phyloP scores from a whole-genome alignment of 2,113 vertebrate species.

The Microcebus lehilahytsara region DNA sequence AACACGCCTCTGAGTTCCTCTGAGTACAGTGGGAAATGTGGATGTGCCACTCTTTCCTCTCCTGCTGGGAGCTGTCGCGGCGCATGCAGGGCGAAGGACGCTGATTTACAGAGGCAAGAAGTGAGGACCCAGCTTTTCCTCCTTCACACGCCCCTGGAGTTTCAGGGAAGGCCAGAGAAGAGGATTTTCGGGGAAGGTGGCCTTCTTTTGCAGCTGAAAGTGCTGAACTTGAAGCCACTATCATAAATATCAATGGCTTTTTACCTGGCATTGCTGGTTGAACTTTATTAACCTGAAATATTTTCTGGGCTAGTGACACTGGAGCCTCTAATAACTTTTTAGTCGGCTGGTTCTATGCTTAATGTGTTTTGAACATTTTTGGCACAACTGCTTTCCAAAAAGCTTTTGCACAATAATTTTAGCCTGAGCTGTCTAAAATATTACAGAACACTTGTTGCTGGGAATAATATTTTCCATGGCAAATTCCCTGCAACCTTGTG shows the following conservation, averaged over 20 bases:
- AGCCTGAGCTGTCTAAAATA: conserved; percentile 24
- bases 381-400: conserved; percentile 45
- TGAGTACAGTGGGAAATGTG: not conserved
- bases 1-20: not conserved
- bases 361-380: conserved; percentile 63
- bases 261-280: conserved; percentile 30
- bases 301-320: conserved; percentile 55
- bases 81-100: fast-evolving
- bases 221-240: not conserved
- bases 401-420: conserved; percentile 53
- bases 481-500: conserved; percentile 39
- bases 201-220: not conserved
- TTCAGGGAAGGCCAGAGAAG: not conserved
- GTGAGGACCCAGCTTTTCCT: not conserved
- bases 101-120: not conserved
- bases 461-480: conserved; percentile 51
- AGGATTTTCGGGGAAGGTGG: not conserved
- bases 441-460: conserved; percentile 58
- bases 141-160: not conserved
- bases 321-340: conserved; percentile 56
- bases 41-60: not conserved
- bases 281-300: conserved; percentile 69
- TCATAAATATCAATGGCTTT: conserved; percentile 49
- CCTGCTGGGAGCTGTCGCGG: fast-evolving
- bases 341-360: conserved; percentile 26